Evolutionary conservation across 2,113 vertebrate genomes (phyloP), one percentile per base, ranked within the genome.

Genomic region (Dunckerocampus dactyliophorus): DNA sequence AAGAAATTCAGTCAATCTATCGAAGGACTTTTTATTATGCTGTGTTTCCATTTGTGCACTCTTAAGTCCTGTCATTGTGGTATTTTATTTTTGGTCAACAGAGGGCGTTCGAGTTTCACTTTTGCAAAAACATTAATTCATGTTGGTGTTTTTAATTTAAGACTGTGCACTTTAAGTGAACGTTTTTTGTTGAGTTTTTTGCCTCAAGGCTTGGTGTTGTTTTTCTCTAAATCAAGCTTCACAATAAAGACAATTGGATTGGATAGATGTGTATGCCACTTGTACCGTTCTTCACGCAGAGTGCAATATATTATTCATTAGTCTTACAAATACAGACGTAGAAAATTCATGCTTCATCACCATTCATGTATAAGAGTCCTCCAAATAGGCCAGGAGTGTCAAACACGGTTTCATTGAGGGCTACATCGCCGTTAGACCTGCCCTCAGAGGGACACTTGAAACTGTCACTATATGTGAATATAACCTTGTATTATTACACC

Each of bases 81-180:
- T 17, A 42, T 73, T 62, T 62, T 24, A 28, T 17, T 48, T 28
- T 62, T 34, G 17, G 60, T 47, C 81, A 70, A 13, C 62, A 85
- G 81, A 22, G 82, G 85, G 77, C 66, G 46, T 34, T 17, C 72
- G 57, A 77, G 69, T 60, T 17, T 63, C 50, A 39, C 53, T 65
- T 2, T 68, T 69, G 47, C 2, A 71, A 51, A 61, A 10, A n/a
- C 6, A 34, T 8, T 34, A 20, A 34, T 67, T 21, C 20, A 22
- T 58, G 24, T 56, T 60, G 20, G 46, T 47, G 47, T 56, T 74
- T 73, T 55, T 53, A 67, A 54, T 28, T 12, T 59, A 6, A 24
- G 19, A 58, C 20, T 0, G 13, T 85, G 84, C 75, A 81, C 84
- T 86, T 73, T 17, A 62, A 53, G 49, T 87, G 79, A 87, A 85